Base-by-base conservation (phyloP, 2,113 vertebrate species). In the Eulacestoma nigropectus region DNA sequence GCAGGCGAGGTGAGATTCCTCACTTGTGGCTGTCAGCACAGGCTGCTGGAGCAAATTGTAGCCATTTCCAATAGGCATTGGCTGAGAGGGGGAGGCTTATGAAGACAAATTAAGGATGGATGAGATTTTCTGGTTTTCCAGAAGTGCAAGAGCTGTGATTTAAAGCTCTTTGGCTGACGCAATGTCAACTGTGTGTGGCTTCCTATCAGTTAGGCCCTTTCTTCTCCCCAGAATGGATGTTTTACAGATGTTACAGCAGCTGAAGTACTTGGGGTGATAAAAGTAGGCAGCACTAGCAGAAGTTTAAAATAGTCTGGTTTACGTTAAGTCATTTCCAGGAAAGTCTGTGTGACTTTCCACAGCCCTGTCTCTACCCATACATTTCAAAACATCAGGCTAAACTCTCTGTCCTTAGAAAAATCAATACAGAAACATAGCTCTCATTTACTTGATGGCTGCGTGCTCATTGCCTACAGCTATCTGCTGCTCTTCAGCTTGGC, bases 371-470 rank as follows among this genome's bases (percentile, higher is more conserved):
- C 73, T 75, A 47, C 33, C 55, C 37, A n/a, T 84, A 57, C 39
- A 18, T 90, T 92, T 94, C 81, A 94, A 76, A 95, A 60, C 37
- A 93, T 82, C 73, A 46, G 49, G 37, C 94, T 84, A 55, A 92
- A 60, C 60, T 64, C 59, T 65, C 25, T 12, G 4, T 92, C 57
- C 69, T 84, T 78, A 94, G 68, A 92, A 95, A 94, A 96, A 95
- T 95, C 68, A 55, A 89, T 92, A 59, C 47, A 81, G 68, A 89
- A 93, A 80, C 33, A 21, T 77, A 20, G 81, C 26, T 83, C 73
- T 91, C 84, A 79, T 95, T 95, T 82, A 72, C 47, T 81, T 89
- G 83, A 83, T 95, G 78, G 55, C 82, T 96, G 75, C 55, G 9
- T 65, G 33, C 78, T 85, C 75, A 37, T 44, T 84, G 83, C 83